Base-by-base conservation (phyloP, 2,797 vertebrate species). In the Simalia tracyae region DNA sequence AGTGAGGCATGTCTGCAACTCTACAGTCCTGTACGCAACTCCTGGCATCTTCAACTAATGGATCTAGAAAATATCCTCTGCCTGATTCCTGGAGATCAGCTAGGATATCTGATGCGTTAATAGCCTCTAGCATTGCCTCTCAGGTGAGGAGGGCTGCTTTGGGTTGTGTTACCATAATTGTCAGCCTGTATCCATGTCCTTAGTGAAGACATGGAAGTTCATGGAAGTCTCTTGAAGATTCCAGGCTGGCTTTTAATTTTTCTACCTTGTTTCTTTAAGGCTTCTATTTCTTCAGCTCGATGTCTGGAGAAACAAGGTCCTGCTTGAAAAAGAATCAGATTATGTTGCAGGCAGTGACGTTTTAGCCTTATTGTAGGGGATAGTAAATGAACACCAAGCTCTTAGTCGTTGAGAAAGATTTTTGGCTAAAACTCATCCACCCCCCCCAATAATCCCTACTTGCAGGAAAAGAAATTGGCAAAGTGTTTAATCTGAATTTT, bases 251-350 rank as follows among this genome's bases (percentile, higher is more conserved):
- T 22, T 64, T 9, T 26, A 50, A 42, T 24, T 31, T 54, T 60
- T 22, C 1, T 26, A 81, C 76, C 31, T 22, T 46, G 54, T 92
- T 90, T 50, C 66, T 90, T 72, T 60, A 87, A 42, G n/a, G 66
- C 24, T 90, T 68, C 46, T 15, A 11, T 90, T 87, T 76, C 84
- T 81, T 87, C 26, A 86, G 9, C 36, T 59, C 15, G 19, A 19
- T 86, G 57, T 7, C 15, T 15, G 86, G n/a, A 56, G 85, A 93
- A 93, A 90, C n/a, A 56, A 54, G 91, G 94, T 91, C 86, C 64
- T 64, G 84, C 50, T 42, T 24, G 50, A 59, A 56, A 12, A 57
- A 28, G 17, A 76, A 63, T 36, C 17, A n/a, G 72, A 1, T 54
- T 24, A 4, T n/a, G 14, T 54, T 26, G 50, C 54, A n/a, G 68